A percentile compares a stretch with the other conserved stretches of the same genome.
phyloP scores from a whole-genome alignment of 2,797 vertebrate species.

The Pseudomugil tenellus region DNA sequence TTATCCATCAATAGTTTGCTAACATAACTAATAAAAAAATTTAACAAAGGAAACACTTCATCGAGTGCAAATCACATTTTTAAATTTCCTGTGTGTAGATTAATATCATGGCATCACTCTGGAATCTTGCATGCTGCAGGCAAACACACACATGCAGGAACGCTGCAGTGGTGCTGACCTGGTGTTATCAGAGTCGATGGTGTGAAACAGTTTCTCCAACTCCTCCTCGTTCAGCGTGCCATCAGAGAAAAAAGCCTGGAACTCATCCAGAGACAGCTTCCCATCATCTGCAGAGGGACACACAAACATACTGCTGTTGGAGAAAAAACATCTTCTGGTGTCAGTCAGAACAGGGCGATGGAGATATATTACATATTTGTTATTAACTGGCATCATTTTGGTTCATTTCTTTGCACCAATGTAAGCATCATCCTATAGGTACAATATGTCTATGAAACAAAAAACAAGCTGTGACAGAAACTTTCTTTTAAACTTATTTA shows the following conservation, averaged over 20 bases:
- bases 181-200: constrained; percentile 97
- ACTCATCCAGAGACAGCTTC: constrained; percentile 97
- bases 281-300: constrained; percentile 89
- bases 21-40: constrained; percentile 39
- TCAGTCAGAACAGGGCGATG: too few species aligned
- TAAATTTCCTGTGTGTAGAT: constrained; percentile 16
- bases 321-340: neutral
- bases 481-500: too few species aligned
- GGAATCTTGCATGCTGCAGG: neutral
- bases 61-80: constrained; percentile 9
- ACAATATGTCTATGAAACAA: too few species aligned
- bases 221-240: constrained; percentile 95
- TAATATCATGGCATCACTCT: constrained; percentile 25
- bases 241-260: constrained; percentile 97
- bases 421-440: neutral
- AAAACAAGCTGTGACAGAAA: too few species aligned
- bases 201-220: constrained; percentile 95
- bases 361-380: neutral
- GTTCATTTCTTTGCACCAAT: neutral
- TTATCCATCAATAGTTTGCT: constrained; percentile 15
- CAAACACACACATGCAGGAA: constrained; percentile 7
- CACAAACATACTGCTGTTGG: constrained; percentile 24
- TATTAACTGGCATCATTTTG: neutral
- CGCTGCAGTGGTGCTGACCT: constrained; percentile 84
- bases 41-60: constrained; percentile 18